These are phyloP conservation scores for Sterna hirundo DNA, from an alignment of 2,113 vertebrate genomes.

Conservation along the genomic window DNA sequence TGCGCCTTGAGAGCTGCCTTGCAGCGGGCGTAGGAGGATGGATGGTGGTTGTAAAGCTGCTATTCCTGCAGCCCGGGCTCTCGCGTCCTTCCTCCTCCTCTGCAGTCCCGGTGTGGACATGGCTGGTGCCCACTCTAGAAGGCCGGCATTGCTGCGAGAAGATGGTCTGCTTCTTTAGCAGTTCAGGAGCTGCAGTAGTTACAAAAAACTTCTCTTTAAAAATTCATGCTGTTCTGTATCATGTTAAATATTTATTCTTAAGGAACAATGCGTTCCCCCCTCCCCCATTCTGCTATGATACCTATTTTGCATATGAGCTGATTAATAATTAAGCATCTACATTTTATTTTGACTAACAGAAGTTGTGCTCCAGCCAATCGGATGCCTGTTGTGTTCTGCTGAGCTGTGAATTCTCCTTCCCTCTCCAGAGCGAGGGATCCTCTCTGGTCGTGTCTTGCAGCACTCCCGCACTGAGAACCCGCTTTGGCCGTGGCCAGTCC, in stretches of 20 bases:
- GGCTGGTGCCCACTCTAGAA: neutral
- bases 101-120: neutral
- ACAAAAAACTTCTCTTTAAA: constrained; percentile 57
- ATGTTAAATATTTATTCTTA: constrained; percentile 70
- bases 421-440: neutral
- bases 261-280: constrained; percentile 28
- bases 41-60: neutral
- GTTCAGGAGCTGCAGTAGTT: constrained; percentile 31
- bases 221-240: constrained; percentile 63
- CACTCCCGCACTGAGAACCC: fast-evolving
- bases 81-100: neutral
- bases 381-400: constrained; percentile 18
- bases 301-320: constrained; percentile 64
- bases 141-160: neutral
- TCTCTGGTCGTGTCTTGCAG: neutral
- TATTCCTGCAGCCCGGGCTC: neutral
- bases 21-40: neutral
- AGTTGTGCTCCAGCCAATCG: neutral
- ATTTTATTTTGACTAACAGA: constrained; percentile 55
- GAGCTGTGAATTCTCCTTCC: constrained; percentile 18
- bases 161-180: constrained; percentile 10
- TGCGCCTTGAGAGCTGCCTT: neutral
- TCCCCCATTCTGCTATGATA: constrained; percentile 41
- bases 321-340: constrained; percentile 65
- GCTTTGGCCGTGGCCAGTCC: neutral